Base-by-base conservation (phyloP, 2,113 vertebrate genomes). In the Bufo gargarizans region DNA sequence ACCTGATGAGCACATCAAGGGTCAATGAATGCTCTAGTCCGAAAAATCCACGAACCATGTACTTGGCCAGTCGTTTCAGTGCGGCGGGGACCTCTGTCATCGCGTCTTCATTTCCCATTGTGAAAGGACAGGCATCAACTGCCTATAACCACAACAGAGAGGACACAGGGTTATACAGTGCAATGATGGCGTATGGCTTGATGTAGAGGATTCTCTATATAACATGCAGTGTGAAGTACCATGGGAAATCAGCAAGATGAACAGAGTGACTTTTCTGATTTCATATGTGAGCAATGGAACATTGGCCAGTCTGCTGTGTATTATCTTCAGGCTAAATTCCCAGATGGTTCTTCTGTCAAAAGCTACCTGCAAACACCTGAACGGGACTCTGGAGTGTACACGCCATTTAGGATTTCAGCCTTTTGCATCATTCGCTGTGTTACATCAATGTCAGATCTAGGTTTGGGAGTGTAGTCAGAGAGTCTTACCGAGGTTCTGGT, bases 41-140 rank as follows among this genome's bases (percentile, higher is more conserved):
- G 0, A 93, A 94, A 90, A 94, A 94, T 4, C 92, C 93, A 2
- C 53, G 90, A 13, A 84, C 93, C 4, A 89, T 4, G 0, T 90
- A 91, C 1, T 94, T 94, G 69, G 94, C 93, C 87, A 94, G 86
- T 20, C 83, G 89, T 58, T 93, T 93, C 0, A 94, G 74, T 7
- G 91, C 88, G 17, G 90, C 91, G 0, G 93, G 94, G 0, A 92
- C 90, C 89, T 93, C 91, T 0, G 85, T 86, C 79, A 58, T 33
- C 14, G 50, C 0, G 0, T 19, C 84, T 20, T 87, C 90, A n/a
- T 90, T 81, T 59, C 90, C 92, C 94, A 94, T 93, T 9, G 81
- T 74, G 90, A 82, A 67, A 55, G 47, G 65, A 10, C 0, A 0
- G 13, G 2, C 20, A 43, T 45, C 22, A 78, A 47, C 7, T 3